Evolutionary conservation across 1,140 invertebrate genomes (phyloP).

Genomic region (Chironomus tepperi): DNA sequence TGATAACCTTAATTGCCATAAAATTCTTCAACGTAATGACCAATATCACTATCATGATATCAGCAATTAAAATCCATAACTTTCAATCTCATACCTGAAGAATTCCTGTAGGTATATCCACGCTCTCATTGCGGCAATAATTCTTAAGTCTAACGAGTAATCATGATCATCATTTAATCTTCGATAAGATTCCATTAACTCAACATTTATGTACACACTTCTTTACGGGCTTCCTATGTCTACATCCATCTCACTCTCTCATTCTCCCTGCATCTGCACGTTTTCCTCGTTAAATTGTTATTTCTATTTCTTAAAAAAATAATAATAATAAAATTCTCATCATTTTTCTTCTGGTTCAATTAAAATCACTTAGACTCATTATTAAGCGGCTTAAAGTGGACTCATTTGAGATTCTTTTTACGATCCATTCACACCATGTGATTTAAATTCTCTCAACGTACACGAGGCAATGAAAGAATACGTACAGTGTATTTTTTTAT

Average conservation of each 20-base stretch:
- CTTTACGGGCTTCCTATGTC: too few relatives aligned
- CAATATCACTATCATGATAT: too few relatives aligned
- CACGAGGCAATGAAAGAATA: slow-evolving; percentile 12
- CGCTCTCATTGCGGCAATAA: too few relatives aligned
- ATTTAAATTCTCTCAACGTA: not conserved
- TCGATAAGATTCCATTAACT: slow-evolving; percentile 2
- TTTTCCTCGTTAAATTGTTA: not conserved
- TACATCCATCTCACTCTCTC: too few relatives aligned
- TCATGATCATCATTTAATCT: not conserved
- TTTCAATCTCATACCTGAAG: too few relatives aligned
- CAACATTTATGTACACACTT: not conserved
- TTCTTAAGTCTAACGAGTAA: too few relatives aligned
- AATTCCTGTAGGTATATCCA: too few relatives aligned
- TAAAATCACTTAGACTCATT: slow-evolving; percentile 19
- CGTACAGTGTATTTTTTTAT: not conserved
- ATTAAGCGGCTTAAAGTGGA: not conserved
- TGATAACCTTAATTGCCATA: too few relatives aligned
- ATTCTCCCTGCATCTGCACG: not conserved
- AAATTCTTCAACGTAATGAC: too few relatives aligned
- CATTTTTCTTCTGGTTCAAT: slow-evolving; percentile 20
- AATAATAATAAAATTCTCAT: not conserved
- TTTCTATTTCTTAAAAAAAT: not conserved
- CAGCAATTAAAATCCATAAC: too few relatives aligned
- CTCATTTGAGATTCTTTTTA: slow-evolving; percentile 13
- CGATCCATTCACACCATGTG: slow-evolving; percentile 6